Evolutionary conservation across 1,140 invertebrate species (phyloP), one percentile per base, ranked within the genome.

Genomic region (Caerostris darwini): DNA sequence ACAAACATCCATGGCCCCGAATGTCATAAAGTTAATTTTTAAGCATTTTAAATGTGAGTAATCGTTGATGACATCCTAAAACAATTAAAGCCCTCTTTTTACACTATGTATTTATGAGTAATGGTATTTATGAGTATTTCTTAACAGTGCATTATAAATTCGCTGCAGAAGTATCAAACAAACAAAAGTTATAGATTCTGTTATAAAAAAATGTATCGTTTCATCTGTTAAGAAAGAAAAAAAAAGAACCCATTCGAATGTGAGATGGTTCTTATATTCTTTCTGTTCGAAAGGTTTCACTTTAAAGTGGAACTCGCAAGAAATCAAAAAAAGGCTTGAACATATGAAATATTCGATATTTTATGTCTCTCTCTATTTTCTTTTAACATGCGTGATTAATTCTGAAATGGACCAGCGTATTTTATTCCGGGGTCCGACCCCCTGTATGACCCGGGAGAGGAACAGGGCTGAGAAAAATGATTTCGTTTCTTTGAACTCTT

Each of bases 311-410:
- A 61, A 19, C 19, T 50, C 59, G 50, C n/a, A 59, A 34, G 34
- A 34, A 34, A 34, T 34, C 34, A 34, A 34, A 34, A n/a, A 34
- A 34, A 34, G 34, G 57, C 1, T 34, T 8, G 14, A 7, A 64
- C 58, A 87, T 87, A 59, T 87, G 85, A 87, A 87, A 87, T 87
- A 87, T 87, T n/a, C 56, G 3, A 34, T 34, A 34, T 34, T 34
- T 34, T 34, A 34, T 34, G 2, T 58, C 12, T 59, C 50, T 87
- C n/a, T 64, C 6, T 7, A 10, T 34, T 5, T 87, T 10, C 14
- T 87, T 87, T 87, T 83, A 6, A 12, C 61, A 87, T 12, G 85
- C 5, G 85, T 87, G 85, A 87, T 87, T 87, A 64, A 87, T 87
- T 87, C 58, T 5, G 12, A 87, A 87, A 59, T 50, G 58, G 58